Evolutionary conservation across 92 coral and sea anemone species (phyloP), one percentile per base, ranked within the genome.

Genomic region (Porites divaricata): DNA sequence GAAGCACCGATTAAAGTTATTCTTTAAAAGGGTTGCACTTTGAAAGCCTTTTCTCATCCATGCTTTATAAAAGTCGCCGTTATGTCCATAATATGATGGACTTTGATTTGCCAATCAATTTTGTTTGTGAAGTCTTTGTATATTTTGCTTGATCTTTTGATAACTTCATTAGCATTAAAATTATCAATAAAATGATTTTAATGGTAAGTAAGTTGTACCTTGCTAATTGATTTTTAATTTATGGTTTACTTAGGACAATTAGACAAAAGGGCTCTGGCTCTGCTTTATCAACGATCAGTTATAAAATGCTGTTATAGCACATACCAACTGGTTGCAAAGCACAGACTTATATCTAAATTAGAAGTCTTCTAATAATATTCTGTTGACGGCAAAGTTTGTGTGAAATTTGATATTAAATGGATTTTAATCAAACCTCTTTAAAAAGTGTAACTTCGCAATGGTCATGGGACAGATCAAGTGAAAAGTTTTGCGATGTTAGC

Each of bases 301-400:
- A 2, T 9, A 72, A 49, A 8, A 11, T 72, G 72, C 82, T 64
- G 71, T 63, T 63, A 0, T 48, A 45, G 82, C 82, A 61, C 14
- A 26, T 78, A 63, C 56, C 54, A 62, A 12, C 59, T 51, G 11
- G 56, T 51, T 51, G 7, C 0, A 12, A 51, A 51, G 56, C 56
- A 51, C 11, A 51, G 7, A 7, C 11, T 51, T 51, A 51, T 51
- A 51, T 51, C 11, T 51, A 7, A 51, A 7, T 7, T 51, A 51
- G 11, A 51, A 8, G 11, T 51, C 7, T 7, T 12, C 11, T 51
- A 51, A 7, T 51, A 51, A 51, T 4, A 4, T 51, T 51, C 7
- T 51, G 56, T 51, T 7, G 2, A 48, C 8, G 75, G 23, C 45
- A 26, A 54, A 22, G n/a, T 70, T 70, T 9, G 58, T 17, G 24